Conservation (phyloP, 2,888 invertebrate genomes). For the Erynnis tages region DNA sequence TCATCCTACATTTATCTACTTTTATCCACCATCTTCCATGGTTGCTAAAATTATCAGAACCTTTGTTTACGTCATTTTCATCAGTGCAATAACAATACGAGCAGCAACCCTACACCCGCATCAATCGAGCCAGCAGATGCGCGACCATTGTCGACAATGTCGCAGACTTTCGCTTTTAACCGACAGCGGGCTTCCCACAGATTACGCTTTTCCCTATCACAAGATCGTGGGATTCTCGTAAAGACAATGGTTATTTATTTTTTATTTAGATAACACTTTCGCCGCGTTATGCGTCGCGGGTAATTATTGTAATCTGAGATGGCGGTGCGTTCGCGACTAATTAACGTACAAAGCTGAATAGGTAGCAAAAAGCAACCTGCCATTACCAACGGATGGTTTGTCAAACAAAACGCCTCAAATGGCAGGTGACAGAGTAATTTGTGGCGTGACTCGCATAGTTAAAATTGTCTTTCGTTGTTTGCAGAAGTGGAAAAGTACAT, state of each 20-base stretch:
- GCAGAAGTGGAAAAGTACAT: too few relatives aligned
- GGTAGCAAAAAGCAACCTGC: constrained; percentile 4
- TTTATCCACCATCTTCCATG: too few relatives aligned
- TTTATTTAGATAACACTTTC: constrained; percentile 68
- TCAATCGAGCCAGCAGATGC: constrained; percentile 26
- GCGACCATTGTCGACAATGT: constrained; percentile 62
- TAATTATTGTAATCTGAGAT: constrained; percentile 56
- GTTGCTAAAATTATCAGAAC: too few relatives aligned
- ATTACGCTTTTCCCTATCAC: constrained; percentile 75
- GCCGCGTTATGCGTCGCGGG: constrained; percentile 54
- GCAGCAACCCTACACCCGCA: too few relatives aligned
- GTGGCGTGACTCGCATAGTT: too few relatives aligned
- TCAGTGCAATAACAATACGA: too few relatives aligned
- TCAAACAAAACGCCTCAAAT: constrained; percentile 11
- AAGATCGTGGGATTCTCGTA: constrained; percentile 70
- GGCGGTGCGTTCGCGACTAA: constrained; percentile 42
- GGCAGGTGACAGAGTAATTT: neutral
- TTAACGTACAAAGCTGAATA: constrained; percentile 33
- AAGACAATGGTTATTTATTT: constrained; percentile 71
- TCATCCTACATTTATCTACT: too few relatives aligned
- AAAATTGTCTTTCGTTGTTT: too few relatives aligned
- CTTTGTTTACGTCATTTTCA: too few relatives aligned
- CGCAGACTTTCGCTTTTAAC: constrained; percentile 68
- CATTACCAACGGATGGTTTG: constrained; percentile 1
- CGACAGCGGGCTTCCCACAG: constrained; percentile 65